Evolutionary conservation across 2,888 invertebrate species (phyloP).

Genomic region (Hoplodrina ambigua): DNA sequence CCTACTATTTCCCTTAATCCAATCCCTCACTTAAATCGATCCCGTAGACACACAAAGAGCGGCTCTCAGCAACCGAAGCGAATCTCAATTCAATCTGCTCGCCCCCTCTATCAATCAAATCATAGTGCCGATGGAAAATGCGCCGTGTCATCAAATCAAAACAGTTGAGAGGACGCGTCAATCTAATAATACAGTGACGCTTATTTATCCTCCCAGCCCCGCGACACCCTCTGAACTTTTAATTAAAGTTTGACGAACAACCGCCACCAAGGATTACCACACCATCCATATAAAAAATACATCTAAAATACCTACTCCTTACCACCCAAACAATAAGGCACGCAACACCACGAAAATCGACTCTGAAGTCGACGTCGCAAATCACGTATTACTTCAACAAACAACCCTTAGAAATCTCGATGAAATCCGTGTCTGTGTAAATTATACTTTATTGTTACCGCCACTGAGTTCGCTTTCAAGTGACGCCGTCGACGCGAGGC

Average conservation of each 20-base stretch:
- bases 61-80: constrained; percentile 49
- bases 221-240: constrained; percentile 71
- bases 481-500: constrained; percentile 69
- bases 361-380: constrained; percentile 81
- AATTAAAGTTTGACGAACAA: constrained; percentile 81
- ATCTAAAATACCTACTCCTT: constrained; percentile 66
- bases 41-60: constrained; percentile 41
- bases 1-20: not conserved
- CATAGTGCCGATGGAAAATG: constrained; percentile 50
- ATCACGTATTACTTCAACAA: constrained; percentile 88
- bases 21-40: constrained; percentile 41
- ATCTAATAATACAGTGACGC: constrained; percentile 59
- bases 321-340: constrained; percentile 66
- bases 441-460: constrained; percentile 78
- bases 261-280: constrained; percentile 54
- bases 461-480: constrained; percentile 70
- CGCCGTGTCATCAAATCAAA: constrained; percentile 63
- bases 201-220: constrained; percentile 54
- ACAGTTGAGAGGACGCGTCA: constrained; percentile 52
- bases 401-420: constrained; percentile 79
- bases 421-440: constrained; percentile 73
- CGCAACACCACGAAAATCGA: constrained; percentile 70
- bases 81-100: constrained; percentile 55
- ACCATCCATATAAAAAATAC: constrained; percentile 65
- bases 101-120: constrained; percentile 58